Evolutionary conservation across 2,113 vertebrate species (phyloP), one percentile per base, ranked within the genome.

Genomic region (Saiga tatarica): DNA sequence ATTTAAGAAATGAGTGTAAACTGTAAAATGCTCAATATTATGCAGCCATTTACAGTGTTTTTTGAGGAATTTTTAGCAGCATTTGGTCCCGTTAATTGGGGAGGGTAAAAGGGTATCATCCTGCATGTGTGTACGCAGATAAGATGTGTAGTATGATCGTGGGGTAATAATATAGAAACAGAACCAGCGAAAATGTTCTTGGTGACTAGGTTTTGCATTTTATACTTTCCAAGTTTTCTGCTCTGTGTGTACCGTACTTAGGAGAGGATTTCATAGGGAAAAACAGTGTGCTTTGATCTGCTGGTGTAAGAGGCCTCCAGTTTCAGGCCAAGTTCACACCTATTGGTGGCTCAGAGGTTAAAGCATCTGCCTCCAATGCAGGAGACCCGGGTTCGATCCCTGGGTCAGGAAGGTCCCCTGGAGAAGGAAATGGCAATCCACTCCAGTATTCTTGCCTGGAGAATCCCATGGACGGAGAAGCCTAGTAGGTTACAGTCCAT

Each of bases 221-320:
- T 42, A 67, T 85, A 84, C 71, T 91, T 84, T 52, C 36, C 57
- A 94, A 17, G 74, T 92, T 36, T 95, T 64, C 45, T 74, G 36
- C 59, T 52, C 1, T 57, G 52, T 4, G 1, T 42, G 2, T 5
- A 21, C 64, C 91, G 84, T 85, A 26, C 11, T 96, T 95, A 3
- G 39, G 59, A 89, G 60, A 76, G 47, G 11, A 30, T 55, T 87
- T 95, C 85, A 76, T 95, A 42, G 89, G 78, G 76, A 94, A 83
- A 86, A 21, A 47, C 53, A 55, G 33, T 15, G 53, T 52, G 47
- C 98, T 99, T 98, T 98, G 97, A 98, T 98, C 86, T 98, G 55
- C 79, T 95, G 84, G 85, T 98, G 95, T 94, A 95, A 96, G 84
- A 91, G 97, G 94, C 94, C 95, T 98, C 96, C 92, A 92, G 92